These are phyloP conservation scores for Neomorphus geoffroyi DNA, from an alignment of 2,797 vertebrate genomes.

Conservation along the genomic window DNA sequence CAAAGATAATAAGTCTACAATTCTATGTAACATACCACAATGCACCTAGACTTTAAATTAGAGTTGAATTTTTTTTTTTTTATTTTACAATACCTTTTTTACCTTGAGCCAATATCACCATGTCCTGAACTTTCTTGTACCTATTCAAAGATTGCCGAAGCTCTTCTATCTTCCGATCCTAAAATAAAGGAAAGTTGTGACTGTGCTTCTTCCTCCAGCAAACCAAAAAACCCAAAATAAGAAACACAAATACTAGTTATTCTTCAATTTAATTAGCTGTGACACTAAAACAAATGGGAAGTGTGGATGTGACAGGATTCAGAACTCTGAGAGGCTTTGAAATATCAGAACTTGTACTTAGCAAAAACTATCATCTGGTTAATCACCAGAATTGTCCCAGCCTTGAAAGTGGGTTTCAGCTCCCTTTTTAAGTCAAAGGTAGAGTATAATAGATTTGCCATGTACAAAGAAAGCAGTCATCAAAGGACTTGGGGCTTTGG, in stretches of 20 bases:
- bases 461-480: not conserved
- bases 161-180: conserved; percentile 98
- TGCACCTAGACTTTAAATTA: not conserved
- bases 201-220: not conserved
- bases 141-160: conserved; percentile 89
- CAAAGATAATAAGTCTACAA: not conserved
- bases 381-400: not conserved
- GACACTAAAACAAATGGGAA: conserved; percentile 1
- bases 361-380: not conserved
- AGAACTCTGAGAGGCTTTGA: not conserved
- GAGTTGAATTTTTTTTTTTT: not conserved
- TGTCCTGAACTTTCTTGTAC: conserved; percentile 95
- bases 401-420: not conserved
- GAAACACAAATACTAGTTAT: not conserved
- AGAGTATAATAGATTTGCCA: not conserved
- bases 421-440: not conserved
- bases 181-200: not conserved
- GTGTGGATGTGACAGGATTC: not conserved
- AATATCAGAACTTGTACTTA: not conserved
- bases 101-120: conserved; percentile 87
- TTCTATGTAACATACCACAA: not conserved
- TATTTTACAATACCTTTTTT: conserved; percentile 83
- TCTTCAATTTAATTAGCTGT: not conserved
- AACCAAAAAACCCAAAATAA: not conserved
- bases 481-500: not conserved